Evolutionary conservation across 2,888 invertebrate species (phyloP).

Genomic region (Watsonalla binaria): DNA sequence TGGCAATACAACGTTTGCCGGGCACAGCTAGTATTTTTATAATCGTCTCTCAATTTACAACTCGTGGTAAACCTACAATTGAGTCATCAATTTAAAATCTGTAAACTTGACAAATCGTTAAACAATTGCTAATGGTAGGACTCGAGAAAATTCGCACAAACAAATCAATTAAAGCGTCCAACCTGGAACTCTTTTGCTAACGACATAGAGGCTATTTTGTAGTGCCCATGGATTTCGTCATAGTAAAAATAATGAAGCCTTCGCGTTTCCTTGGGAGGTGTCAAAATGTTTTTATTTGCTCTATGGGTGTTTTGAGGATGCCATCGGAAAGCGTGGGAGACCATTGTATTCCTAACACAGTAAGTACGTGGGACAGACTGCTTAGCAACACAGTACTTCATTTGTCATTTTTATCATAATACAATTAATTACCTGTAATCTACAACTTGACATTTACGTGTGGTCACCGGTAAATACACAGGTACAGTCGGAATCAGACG

Average conservation of each 20-base stretch:
- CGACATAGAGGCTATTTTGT: neutral
- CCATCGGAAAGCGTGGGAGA: conserved; percentile 7
- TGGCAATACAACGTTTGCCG: too few species aligned
- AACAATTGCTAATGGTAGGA: conserved; percentile 4
- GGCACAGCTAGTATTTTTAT: too few species aligned
- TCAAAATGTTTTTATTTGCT: conserved; percentile 34
- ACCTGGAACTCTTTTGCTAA: neutral
- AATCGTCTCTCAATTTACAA: too few species aligned
- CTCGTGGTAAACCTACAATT: neutral
- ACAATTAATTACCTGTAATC: too few species aligned
- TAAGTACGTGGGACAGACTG: conserved; percentile 10
- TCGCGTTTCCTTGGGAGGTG: conserved; percentile 44
- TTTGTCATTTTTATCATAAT: too few species aligned
- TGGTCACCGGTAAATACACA: too few species aligned
- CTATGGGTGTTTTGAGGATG: conserved; percentile 11
- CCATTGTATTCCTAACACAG: conserved; percentile 4
- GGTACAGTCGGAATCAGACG: too few species aligned
- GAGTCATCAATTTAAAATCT: neutral
- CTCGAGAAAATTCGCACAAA: neutral
- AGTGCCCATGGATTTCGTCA: neutral
- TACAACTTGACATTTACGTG: too few species aligned
- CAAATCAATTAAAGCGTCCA: neutral
- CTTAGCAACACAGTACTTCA: too few species aligned
- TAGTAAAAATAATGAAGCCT: conserved; percentile 1
- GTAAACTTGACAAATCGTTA: conserved; percentile 1